phyloP scores from a whole-genome alignment of 1,140 invertebrate species.

The Carcinoscorpius rotundicauda region DNA sequence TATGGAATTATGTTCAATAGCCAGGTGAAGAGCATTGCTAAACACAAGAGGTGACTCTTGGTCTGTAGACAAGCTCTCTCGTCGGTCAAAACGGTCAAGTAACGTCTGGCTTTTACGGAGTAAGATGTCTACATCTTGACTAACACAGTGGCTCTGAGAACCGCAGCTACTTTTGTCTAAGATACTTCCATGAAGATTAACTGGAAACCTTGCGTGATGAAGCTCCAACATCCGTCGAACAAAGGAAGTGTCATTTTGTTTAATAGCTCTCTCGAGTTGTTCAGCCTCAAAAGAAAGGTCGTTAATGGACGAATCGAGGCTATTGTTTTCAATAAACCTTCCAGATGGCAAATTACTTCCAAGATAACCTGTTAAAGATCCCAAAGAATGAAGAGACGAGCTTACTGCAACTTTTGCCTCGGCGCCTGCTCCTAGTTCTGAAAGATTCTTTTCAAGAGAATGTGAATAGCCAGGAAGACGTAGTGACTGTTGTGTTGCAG shows the following conservation, averaged over 20 bases:
- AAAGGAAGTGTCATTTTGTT: slow-evolving; percentile 39
- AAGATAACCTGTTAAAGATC: no score
- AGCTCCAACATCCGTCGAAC: slow-evolving; percentile 42
- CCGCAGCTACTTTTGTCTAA: slow-evolving; percentile 28
- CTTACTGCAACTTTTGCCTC: no score
- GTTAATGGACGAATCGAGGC: slow-evolving; percentile 39
- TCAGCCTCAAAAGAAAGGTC: slow-evolving; percentile 41
- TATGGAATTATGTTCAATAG: slow-evolving; percentile 41
- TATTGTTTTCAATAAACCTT: slow-evolving; percentile 14
- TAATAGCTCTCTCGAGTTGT: slow-evolving; percentile 41
- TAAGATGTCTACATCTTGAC: slow-evolving; percentile 23
- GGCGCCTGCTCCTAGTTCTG: no score
- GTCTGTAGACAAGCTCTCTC: slow-evolving; percentile 25
- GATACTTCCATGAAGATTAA: slow-evolving; percentile 29
- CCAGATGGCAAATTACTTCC: no score
- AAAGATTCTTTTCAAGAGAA: no score
- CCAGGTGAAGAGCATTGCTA: slow-evolving; percentile 43
- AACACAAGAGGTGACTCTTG: slow-evolving; percentile 34
- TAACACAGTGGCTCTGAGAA: slow-evolving; percentile 25
- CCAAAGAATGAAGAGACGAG: no score
- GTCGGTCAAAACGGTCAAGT: slow-evolving; percentile 27
- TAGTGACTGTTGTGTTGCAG: no score
- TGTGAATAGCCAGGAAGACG: no score
- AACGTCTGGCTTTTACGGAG: slow-evolving; percentile 25
- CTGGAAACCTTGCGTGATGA: slow-evolving; percentile 42